Evolutionary conservation across 1,140 invertebrate genomes (phyloP), one percentile per base, ranked within the genome.

Genomic region (Epicauta chinensis): DNA sequence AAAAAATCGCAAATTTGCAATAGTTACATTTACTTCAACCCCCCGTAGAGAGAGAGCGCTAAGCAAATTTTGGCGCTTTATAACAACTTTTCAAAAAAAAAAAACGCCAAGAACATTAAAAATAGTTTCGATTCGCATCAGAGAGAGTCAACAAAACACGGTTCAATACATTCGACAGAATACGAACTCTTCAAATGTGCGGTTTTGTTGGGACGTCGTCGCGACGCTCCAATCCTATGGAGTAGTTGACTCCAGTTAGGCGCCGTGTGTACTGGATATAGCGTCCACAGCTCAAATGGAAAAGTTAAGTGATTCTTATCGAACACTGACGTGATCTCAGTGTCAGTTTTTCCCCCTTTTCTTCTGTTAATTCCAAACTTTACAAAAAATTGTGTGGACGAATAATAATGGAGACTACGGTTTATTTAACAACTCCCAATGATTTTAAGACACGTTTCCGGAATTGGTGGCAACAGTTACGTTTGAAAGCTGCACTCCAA

Each of bases 401-500:
- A 3, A 31, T 31, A 39, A 30, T 51, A 40, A 53, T 61, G 55
- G 64, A 66, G 45, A 65, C 65, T 11, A 60, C 58, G 10, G 61
- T 68, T 36, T 56, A 61, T 37, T 52, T 67, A 17, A 66, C 61
- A 53, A 51, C 58, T 16, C 52, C 55, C 10, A 58, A 58, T 54
- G 63, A 64, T 54, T 60, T 62, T 42, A 66, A 62, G 45, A 53
- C 63, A 40, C 50, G 63, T 32, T 51, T 70, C 16, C 58, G 58
- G 53, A 61, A 59, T 51, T 69, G 63, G 65, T 79, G 76, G 76
- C 69, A 71, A 16, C 65, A 65, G 15, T 69, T 76, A 29, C 66
- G 75, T 56, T 69, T 81, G 2, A 81, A 83, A 66, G 74, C 77
- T 12, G 78, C 80, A 7, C 62, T 83, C 31, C 80, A 83, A 46